Evolutionary conservation across 1,140 invertebrate genomes (phyloP).

Genomic region (Homalodisca vitripennis): DNA sequence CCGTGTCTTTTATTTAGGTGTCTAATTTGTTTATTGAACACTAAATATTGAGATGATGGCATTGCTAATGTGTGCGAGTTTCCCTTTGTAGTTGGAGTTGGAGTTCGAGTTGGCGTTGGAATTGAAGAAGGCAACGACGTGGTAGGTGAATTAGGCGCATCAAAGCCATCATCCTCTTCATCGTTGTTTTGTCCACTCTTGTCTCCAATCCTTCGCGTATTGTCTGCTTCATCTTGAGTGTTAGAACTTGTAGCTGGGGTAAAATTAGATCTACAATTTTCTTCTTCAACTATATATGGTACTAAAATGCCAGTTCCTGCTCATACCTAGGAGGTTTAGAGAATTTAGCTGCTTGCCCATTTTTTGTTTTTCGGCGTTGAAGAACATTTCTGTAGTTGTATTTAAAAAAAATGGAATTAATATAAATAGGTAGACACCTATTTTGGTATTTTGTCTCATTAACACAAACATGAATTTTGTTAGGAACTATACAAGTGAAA

Average conservation of each 20-base stretch:
- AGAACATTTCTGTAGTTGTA: slow-evolving; percentile 12
- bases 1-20: background rate
- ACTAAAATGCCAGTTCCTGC: background rate
- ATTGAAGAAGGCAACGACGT: too few relatives aligned
- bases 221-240: slow-evolving; percentile 2
- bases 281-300: background rate
- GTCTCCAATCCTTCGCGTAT: background rate
- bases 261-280: slow-evolving; percentile 6
- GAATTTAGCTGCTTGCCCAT: background rate
- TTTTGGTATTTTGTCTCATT: slow-evolving; percentile 22
- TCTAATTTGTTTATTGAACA: background rate
- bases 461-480: too few relatives aligned
- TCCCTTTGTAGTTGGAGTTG: background rate
- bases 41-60: background rate
- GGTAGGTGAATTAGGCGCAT: background rate
- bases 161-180: background rate
- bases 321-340: background rate
- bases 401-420: too few relatives aligned
- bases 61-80: background rate
- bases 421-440: background rate
- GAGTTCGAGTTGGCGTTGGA: background rate
- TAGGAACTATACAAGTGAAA: too few relatives aligned
- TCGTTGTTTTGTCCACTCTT: background rate
- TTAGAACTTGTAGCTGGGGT: too few relatives aligned
- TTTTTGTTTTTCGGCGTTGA: slow-evolving; percentile 20